These are phyloP conservation scores for Drosophila serrata DNA, from an alignment of 1,140 invertebrate species.

Conservation along the genomic window DNA sequence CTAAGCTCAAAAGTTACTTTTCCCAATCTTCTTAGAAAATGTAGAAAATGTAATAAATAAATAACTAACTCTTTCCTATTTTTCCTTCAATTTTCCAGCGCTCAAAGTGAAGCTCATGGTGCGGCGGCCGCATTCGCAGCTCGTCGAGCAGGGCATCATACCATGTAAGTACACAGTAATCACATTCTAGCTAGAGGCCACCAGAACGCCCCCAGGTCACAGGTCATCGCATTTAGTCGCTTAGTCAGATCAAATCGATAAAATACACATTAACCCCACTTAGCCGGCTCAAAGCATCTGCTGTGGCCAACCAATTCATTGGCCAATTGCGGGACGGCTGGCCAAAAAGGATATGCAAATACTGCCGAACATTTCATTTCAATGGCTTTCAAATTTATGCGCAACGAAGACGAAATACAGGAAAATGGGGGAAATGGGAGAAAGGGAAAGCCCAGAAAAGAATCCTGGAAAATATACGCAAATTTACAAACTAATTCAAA, in stretches of 20 bases:
- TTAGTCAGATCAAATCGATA: slow-evolving; percentile 62
- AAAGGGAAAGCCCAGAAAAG: slow-evolving; percentile 43
- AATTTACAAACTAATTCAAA: slow-evolving; percentile 83
- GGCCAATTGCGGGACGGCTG: slow-evolving; percentile 21
- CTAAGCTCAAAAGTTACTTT: background rate
- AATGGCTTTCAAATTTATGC: slow-evolving; percentile 77
- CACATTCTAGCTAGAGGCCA: background rate
- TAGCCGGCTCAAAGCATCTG: slow-evolving; percentile 47
- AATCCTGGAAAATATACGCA: slow-evolving; percentile 75
- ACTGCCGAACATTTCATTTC: slow-evolving; percentile 67
- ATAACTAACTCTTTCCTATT: slow-evolving; percentile 59
- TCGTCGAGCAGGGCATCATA: slow-evolving; percentile 98
- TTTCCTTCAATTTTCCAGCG: slow-evolving; percentile 89
- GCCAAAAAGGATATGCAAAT: slow-evolving; percentile 76
- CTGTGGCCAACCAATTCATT: slow-evolving; percentile 33
- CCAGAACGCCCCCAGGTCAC: slow-evolving; percentile 3
- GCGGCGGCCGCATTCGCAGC: slow-evolving; percentile 96
- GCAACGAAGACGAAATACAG: slow-evolving; percentile 25
- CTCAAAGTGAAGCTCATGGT: slow-evolving; percentile 98
- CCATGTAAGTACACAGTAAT: slow-evolving; percentile 93
- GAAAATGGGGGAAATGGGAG: background rate
- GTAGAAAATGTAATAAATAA: background rate
- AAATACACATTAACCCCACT: slow-evolving; percentile 74
- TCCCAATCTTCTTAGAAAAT: background rate
- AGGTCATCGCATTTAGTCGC: slow-evolving; percentile 33